These are phyloP conservation scores for Neotoxoptera formosana DNA, from an alignment of 1,140 invertebrate species.

Conservation along the genomic window DNA sequence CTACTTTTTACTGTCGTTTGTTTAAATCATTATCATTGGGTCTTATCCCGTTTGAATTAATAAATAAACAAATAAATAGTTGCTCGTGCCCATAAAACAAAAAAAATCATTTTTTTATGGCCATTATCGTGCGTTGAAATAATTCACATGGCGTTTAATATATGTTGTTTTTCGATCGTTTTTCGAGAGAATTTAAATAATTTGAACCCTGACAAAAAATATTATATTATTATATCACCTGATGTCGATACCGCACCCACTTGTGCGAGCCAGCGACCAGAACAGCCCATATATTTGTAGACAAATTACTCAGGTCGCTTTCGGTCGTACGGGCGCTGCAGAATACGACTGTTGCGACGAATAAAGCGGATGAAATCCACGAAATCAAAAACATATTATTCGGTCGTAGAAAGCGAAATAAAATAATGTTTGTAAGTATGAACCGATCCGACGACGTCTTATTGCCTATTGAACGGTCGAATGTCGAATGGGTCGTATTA, in stretches of 20 bases:
- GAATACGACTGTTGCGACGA: not conserved
- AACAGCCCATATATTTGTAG: conserved; percentile 66
- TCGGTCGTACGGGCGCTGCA: not conserved
- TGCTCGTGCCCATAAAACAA: too few relatives aligned
- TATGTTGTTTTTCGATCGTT: too few relatives aligned
- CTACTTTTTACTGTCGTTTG: too few relatives aligned
- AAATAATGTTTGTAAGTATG: not conserved
- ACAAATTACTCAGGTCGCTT: not conserved
- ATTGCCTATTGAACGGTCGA: not conserved
- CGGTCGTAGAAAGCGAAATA: not conserved
- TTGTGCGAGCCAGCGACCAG: conserved; percentile 71
- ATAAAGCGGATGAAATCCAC: not conserved
- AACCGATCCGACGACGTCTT: not conserved
- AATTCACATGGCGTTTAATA: too few relatives aligned
- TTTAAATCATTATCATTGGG: too few relatives aligned
- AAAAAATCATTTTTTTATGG: too few relatives aligned
- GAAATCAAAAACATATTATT: not conserved
- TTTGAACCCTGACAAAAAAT: not conserved
- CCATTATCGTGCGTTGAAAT: too few relatives aligned
- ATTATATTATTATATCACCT: conserved; percentile 63
- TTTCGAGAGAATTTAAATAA: too few relatives aligned
- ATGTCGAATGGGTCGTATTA: not conserved
- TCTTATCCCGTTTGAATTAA: too few relatives aligned
- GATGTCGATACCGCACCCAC: conserved; percentile 71
- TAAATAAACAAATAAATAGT: too few relatives aligned